Percentiles rank a stretch among this genome's conserved stretches.
These are phyloP conservation scores for Alloscopus bannaensis DNA, from an alignment of 2,888 invertebrate genomes.

Conservation along the genomic window DNA sequence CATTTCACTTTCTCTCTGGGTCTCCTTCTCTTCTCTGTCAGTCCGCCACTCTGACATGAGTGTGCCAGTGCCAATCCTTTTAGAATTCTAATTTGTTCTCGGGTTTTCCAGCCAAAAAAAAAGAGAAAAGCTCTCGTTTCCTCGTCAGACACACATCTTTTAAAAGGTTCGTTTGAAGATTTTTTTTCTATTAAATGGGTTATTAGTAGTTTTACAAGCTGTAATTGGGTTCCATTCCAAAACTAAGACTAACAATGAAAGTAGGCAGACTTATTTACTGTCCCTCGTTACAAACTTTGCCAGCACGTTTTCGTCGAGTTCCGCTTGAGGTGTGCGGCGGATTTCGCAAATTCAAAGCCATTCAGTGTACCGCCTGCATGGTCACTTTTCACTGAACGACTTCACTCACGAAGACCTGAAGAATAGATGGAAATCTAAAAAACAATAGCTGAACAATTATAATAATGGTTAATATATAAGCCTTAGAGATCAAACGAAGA, in stretches of 20 bases:
- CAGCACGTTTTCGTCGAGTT: not conserved
- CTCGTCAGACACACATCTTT: not conserved
- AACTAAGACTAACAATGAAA: not conserved
- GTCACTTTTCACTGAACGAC: not conserved
- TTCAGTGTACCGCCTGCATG: not conserved
- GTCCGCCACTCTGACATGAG: not conserved
- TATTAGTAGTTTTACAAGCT: slow-evolving; percentile 9
- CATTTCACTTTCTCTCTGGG: not conserved
- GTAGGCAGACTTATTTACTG: not conserved
- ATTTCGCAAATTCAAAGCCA: not conserved
- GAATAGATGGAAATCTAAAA: too few species aligned
- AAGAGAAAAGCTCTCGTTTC: not conserved
- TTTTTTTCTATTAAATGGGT: slow-evolving; percentile 1
- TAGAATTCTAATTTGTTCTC: slow-evolving; percentile 17
- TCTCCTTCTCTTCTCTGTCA: not conserved
- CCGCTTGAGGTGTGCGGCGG: not conserved
- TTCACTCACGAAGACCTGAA: not conserved
- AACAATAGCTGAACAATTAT: too few species aligned
- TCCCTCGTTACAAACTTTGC: not conserved
- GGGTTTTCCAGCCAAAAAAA: not conserved
- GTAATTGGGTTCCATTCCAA: not conserved
- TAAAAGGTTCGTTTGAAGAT: not conserved
- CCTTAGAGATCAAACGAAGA: too few species aligned
- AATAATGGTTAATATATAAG: too few species aligned
- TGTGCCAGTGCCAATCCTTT: not conserved